A percentile compares a stretch with the other conserved stretches of the same genome.
phyloP scores from a whole-genome alignment of 1,140 invertebrate genomes.

The Eupeodes corollae region DNA sequence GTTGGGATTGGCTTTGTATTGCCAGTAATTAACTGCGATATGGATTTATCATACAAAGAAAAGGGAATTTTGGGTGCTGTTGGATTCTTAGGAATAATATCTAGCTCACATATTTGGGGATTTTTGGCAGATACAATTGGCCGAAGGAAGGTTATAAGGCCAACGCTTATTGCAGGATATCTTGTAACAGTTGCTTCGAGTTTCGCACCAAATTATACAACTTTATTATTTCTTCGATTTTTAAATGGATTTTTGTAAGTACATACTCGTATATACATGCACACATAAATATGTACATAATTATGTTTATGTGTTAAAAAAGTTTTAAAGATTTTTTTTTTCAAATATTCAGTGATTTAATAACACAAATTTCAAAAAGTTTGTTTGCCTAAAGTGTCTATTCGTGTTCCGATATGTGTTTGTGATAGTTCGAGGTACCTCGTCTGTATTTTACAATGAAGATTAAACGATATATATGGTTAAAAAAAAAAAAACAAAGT shows the following conservation, averaged over 20 bases:
- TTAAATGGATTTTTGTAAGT: conserved; percentile 58
- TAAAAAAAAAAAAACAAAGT: no score
- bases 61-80: conserved; percentile 51
- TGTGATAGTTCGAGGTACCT: no score
- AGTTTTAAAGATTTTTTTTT: no score
- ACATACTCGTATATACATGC: neutral
- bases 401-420: no score
- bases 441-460: no score
- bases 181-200: conserved; percentile 50
- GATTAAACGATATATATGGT: no score
- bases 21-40: conserved; percentile 54
- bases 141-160: conserved; percentile 51
- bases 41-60: conserved; percentile 44
- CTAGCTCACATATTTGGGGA: conserved; percentile 56
- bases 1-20: conserved; percentile 51
- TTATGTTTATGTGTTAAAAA: no score
- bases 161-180: conserved; percentile 52
- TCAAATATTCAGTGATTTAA: no score
- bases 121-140: conserved; percentile 62
- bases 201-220: conserved; percentile 51
- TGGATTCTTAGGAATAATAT: conserved; percentile 48
- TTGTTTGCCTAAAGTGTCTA: no score
- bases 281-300: no score
- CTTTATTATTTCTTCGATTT: conserved; percentile 54
- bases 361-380: no score